These are phyloP conservation scores for Linhomoeus sp. DNA, from an alignment of 2,888 invertebrate species.

Conservation along the genomic window DNA sequence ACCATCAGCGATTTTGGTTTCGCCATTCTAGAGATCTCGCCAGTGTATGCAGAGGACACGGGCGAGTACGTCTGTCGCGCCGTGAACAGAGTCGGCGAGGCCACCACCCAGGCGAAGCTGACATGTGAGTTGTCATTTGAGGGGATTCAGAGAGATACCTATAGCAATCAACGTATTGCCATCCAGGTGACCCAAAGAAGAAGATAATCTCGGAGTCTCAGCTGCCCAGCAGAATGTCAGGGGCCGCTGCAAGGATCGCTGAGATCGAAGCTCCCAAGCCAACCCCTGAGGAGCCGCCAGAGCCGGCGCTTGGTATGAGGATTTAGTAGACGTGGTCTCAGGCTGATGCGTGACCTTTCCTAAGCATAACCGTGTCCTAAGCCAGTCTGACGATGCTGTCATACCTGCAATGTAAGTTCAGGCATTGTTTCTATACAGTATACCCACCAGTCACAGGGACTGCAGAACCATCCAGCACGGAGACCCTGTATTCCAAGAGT, in stretches of 20 bases:
- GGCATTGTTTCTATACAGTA: no score
- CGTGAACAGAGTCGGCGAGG: conserved; percentile 8
- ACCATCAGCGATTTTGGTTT: conserved; percentile 93
- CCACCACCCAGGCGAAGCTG: background rate
- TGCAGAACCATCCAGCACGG: no score
- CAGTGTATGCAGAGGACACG: conserved; percentile 54
- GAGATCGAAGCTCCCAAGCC: conserved; percentile 48
- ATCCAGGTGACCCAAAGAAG: conserved; percentile 51
- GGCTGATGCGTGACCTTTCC: no score
- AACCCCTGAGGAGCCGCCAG: conserved; percentile 28
- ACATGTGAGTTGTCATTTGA: background rate
- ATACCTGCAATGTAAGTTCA: no score
- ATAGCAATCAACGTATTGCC: no score
- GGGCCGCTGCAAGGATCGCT: conserved; percentile 48
- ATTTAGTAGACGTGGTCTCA: no score
- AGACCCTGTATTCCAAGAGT: no score
- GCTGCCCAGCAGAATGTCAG: conserved; percentile 68
- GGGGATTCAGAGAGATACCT: no score
- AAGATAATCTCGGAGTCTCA: conserved; percentile 68
- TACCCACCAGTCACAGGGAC: no score
- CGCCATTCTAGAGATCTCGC: conserved; percentile 82
- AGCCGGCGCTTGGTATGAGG: conserved; percentile 43
- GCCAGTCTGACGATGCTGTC: no score
- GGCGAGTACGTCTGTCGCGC: conserved; percentile 20
- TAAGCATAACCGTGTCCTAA: no score